Percentiles rank a stretch among this genome's conserved stretches.
These are phyloP conservation scores for Larimichthys crocea DNA, from an alignment of 2,113 vertebrate species.

Conservation along the genomic window DNA sequence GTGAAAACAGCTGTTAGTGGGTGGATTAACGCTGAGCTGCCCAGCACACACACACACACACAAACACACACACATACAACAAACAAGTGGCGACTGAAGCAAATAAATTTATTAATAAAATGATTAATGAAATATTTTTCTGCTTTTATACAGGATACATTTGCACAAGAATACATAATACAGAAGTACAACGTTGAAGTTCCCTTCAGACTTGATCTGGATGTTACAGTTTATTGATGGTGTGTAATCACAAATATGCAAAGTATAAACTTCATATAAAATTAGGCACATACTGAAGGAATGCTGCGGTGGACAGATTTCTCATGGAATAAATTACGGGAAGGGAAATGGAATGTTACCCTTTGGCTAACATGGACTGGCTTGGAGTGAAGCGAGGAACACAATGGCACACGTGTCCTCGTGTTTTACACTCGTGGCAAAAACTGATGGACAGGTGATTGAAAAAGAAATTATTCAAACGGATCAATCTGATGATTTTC, in stretches of 20 bases:
- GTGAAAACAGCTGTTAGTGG: conserved; percentile 57
- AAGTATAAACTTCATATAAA: conserved; percentile 77
- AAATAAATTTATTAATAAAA: conserved; percentile 77
- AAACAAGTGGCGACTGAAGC: conserved; percentile 30
- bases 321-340: conserved; percentile 55
- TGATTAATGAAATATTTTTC: conserved; percentile 53
- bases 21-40: conserved; percentile 36
- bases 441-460: conserved; percentile 10
- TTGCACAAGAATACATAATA: conserved; percentile 37
- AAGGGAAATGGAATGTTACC: conserved; percentile 9
- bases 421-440: neutral
- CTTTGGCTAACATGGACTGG: conserved; percentile 55
- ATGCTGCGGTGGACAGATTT: conserved; percentile 22
- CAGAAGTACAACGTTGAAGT: conserved; percentile 40
- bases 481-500: neutral
- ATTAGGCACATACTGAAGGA: conserved; percentile 79
- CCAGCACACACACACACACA: neutral
- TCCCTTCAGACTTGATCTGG: conserved; percentile 59
- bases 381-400: neutral
- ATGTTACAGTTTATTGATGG: conserved; percentile 43
- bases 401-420: conserved; percentile 53
- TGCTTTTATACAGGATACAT: conserved; percentile 53
- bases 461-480: neutral
- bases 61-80: neutral
- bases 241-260: conserved; percentile 66